These are phyloP conservation scores for Phyto melanocephala DNA, from an alignment of 2,888 invertebrate genomes.

Conservation along the genomic window DNA sequence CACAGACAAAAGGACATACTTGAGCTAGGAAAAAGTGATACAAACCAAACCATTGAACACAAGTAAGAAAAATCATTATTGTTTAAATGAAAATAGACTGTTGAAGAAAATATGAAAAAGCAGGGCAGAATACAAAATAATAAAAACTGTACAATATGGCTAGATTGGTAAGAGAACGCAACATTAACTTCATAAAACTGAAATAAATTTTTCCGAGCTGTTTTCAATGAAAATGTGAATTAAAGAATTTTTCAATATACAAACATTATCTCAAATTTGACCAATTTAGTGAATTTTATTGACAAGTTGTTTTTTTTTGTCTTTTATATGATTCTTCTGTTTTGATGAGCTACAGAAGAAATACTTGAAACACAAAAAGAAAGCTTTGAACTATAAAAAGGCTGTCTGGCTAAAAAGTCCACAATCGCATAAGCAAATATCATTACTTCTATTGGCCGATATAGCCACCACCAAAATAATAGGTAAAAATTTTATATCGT, in stretches of 20 bases:
- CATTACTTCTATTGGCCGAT: too few species aligned
- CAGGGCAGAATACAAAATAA: not conserved
- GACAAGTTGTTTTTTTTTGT: slow-evolving; percentile 26
- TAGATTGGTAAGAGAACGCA: slow-evolving; percentile 11
- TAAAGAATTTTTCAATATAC: too few species aligned
- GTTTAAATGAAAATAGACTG: slow-evolving; percentile 14
- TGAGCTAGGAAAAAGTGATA: not conserved
- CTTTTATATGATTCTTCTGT: not conserved
- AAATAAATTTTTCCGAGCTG: not conserved
- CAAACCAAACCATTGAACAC: not conserved
- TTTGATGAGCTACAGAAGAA: not conserved
- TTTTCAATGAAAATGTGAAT: not conserved
- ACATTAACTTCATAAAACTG: slow-evolving; percentile 42
- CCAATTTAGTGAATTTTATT: slow-evolving; percentile 38
- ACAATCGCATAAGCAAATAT: too few species aligned
- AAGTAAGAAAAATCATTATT: slow-evolving; percentile 29
- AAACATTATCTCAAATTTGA: not conserved
- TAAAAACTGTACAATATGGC: slow-evolving; percentile 34
- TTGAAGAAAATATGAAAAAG: not conserved
- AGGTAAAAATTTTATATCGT: too few species aligned
- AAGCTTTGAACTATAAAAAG: not conserved
- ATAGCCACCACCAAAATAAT: too few species aligned
- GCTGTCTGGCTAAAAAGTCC: not conserved
- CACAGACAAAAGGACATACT: slow-evolving; percentile 20
- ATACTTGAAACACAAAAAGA: slow-evolving; percentile 6